Evolutionary conservation across 1,140 invertebrate genomes (phyloP).

Genomic region (Anthonomus grandis): DNA sequence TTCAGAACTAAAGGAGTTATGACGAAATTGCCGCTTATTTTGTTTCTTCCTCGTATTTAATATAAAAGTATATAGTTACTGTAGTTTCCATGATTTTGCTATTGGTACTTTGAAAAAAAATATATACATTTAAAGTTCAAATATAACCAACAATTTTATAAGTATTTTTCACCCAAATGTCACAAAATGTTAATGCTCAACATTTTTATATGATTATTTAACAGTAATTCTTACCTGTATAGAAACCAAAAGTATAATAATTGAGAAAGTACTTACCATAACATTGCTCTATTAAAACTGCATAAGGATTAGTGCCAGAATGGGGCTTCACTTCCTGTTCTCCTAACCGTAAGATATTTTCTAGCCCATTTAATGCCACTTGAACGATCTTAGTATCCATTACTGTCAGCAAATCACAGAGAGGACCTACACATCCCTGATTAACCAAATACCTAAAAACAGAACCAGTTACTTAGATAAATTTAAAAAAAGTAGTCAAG

Average conservation of each 20-base stretch:
- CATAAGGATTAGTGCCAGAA: slow-evolving; percentile 82
- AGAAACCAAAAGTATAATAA: neutral
- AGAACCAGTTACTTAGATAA: too few species aligned
- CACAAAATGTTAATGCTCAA: neutral
- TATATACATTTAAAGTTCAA: slow-evolving; percentile 1
- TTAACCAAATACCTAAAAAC: slow-evolving; percentile 54
- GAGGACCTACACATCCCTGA: slow-evolving; percentile 84
- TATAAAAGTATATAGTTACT: too few species aligned
- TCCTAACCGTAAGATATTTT: slow-evolving; percentile 92
- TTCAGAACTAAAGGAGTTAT: too few species aligned
- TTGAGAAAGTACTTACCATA: slow-evolving; percentile 66
- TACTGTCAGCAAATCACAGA: slow-evolving; percentile 91
- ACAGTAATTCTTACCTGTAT: too few species aligned
- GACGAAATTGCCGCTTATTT: too few species aligned
- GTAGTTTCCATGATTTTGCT: too few species aligned
- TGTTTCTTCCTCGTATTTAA: too few species aligned
- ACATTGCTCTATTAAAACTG: slow-evolving; percentile 92
- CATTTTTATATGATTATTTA: too few species aligned
- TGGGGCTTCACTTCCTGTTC: slow-evolving; percentile 75
- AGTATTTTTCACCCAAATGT: neutral
- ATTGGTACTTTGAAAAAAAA: too few species aligned
- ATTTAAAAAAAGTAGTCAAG: too few species aligned
- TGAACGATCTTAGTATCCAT: slow-evolving; percentile 97
- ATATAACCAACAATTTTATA: neutral
- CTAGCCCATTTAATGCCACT: slow-evolving; percentile 93